Percentiles rank a stretch among this genome's conserved stretches.
Evolutionary conservation across 1,140 invertebrate species (phyloP).

Genomic region (Drosophila bocki): DNA sequence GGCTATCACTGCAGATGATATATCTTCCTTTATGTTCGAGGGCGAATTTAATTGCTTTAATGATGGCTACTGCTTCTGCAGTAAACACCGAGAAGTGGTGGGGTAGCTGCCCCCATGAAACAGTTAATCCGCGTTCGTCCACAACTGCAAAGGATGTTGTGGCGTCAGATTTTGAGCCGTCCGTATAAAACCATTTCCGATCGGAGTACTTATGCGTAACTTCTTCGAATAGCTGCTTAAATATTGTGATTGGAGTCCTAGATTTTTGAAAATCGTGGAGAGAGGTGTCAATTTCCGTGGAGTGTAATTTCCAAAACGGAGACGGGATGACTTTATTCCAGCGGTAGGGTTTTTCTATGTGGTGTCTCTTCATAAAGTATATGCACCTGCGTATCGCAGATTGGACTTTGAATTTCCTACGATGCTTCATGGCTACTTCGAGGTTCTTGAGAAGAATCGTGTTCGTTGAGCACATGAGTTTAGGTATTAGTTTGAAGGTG

Average conservation of each 20-base stretch:
- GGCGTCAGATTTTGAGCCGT: neutral
- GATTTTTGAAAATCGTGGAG: conserved; percentile 5
- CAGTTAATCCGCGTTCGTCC: conserved; percentile 1
- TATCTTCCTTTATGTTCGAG: neutral
- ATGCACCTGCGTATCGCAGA: conserved; percentile 7
- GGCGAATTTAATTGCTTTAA: conserved; percentile 1
- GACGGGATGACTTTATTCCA: conserved; percentile 3
- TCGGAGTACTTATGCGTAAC: conserved; percentile 2
- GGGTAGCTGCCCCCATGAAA: conserved; percentile 6
- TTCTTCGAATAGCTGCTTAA: conserved; percentile 10
- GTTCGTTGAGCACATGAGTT: too few species aligned
- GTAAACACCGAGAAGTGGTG: conserved; percentile 12
- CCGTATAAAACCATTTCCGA: neutral
- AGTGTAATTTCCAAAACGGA: neutral
- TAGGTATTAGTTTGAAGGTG: neutral
- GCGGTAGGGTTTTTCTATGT: neutral
- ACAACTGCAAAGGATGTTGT: conserved; percentile 8
- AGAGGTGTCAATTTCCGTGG: neutral
- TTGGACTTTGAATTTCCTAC: conserved; percentile 1
- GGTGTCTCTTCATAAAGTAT: neutral
- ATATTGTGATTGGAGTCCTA: neutral
- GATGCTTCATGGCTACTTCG: conserved; percentile 1
- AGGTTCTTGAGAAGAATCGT: neutral
- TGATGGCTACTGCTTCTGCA: conserved; percentile 13
- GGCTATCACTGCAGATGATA: conserved; percentile 4